These are phyloP conservation scores for Otus sunia DNA, from an alignment of 2,113 vertebrate species.

Conservation along the genomic window DNA sequence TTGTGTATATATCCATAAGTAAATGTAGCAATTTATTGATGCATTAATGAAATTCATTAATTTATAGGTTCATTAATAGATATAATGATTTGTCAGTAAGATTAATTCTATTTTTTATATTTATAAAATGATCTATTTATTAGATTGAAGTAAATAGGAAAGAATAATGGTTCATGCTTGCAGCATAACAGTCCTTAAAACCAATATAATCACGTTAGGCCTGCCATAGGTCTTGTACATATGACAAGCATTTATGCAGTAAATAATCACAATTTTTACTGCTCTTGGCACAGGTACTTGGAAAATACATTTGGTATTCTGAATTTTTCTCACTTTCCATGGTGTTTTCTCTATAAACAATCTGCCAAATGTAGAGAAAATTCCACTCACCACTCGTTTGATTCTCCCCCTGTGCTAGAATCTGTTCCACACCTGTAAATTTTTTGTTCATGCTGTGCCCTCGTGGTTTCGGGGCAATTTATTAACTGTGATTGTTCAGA, in stretches of 20 bases:
- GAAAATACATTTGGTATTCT: constrained; percentile 49
- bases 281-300: constrained; percentile 57
- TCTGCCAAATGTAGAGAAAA: constrained; percentile 49
- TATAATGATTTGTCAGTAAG: not conserved
- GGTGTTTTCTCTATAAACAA: constrained; percentile 56
- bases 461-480: not conserved
- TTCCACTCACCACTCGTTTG: constrained; percentile 24
- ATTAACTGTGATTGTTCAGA: constrained; percentile 17
- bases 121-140: not conserved
- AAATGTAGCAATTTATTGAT: not conserved
- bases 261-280: constrained; percentile 65
- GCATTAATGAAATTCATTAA: not conserved
- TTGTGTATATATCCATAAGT: not conserved
- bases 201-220: not conserved
- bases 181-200: not conserved
- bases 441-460: not conserved
- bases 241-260: constrained; percentile 52
- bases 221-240: not conserved
- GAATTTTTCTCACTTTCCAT: constrained; percentile 35
- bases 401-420: constrained; percentile 2
- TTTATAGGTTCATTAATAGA: not conserved
- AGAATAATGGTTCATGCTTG: not conserved
- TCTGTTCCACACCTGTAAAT: not conserved
- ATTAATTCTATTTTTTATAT: not conserved
- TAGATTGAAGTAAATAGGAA: not conserved